phyloP scores from a whole-genome alignment of 2,888 invertebrate species.

The Caenorhabditis sinica region DNA sequence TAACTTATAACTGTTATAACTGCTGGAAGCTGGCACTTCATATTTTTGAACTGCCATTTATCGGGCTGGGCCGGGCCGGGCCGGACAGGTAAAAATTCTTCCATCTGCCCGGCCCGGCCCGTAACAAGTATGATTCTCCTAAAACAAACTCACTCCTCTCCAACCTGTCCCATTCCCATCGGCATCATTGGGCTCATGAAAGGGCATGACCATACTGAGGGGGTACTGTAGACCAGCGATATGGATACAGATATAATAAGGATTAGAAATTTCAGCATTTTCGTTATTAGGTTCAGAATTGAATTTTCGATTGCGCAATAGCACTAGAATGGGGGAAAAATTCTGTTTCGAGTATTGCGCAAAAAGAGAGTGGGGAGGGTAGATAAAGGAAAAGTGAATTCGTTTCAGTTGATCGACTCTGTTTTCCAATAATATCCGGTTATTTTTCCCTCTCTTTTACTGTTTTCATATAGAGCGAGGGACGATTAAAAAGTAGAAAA shows the following conservation, averaged over 20 bases:
- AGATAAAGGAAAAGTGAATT: slow-evolving; percentile 21
- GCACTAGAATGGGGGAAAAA: not conserved
- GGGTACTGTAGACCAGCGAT: slow-evolving; percentile 56
- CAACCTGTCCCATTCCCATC: slow-evolving; percentile 56
- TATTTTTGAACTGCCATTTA: no score
- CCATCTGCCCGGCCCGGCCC: no score
- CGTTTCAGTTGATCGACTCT: slow-evolving; percentile 38
- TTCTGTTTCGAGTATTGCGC: not conserved
- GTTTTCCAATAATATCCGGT: slow-evolving; percentile 11
- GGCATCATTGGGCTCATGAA: slow-evolving; percentile 70
- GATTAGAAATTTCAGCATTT: not conserved
- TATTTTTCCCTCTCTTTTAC: slow-evolving; percentile 1
- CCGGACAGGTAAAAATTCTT: no score
- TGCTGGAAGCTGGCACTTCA: no score
- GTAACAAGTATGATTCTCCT: no score
- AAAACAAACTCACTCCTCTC: slow-evolving; percentile 71
- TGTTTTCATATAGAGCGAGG: not conserved
- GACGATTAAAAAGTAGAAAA: not conserved
- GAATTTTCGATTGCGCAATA: not conserved
- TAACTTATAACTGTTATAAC: no score
- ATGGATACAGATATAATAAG: not conserved
- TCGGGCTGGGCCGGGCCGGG: no score
- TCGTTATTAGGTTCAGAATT: not conserved
- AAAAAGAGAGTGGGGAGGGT: not conserved
- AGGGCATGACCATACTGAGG: slow-evolving; percentile 76